Conservation (phyloP, 2,797 vertebrate species). For the Melanotaenia parkinsoni region DNA sequence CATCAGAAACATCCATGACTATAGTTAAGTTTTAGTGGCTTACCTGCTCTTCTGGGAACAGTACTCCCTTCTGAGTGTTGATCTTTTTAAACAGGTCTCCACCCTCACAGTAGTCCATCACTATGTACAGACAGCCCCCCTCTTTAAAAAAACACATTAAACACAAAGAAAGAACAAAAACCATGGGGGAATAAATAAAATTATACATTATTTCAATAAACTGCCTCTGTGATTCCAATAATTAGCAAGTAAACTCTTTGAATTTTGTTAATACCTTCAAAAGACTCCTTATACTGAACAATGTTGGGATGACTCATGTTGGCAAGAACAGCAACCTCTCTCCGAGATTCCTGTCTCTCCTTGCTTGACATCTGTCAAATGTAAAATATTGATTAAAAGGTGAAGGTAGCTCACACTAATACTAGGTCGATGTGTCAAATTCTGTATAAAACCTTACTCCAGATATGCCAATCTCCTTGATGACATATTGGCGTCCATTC, state of each 20-base stretch:
- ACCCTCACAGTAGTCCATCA: slow-evolving; percentile 99
- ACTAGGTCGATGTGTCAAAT: neutral
- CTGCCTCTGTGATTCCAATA: neutral
- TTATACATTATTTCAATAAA: neutral
- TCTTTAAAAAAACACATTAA: slow-evolving; percentile 77
- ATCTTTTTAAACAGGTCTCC: slow-evolving; percentile 98
- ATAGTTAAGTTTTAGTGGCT: slow-evolving; percentile 20
- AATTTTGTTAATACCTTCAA: slow-evolving; percentile 88
- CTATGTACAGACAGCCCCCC: slow-evolving; percentile 95
- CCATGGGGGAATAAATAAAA: neutral
- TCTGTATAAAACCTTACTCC: slow-evolving; percentile 80
- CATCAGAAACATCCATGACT: neutral
- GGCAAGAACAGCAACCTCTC: slow-evolving; percentile 95
- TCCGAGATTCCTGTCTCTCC: slow-evolving; percentile 95
- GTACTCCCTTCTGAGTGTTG: slow-evolving; percentile 93
- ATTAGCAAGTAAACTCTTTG: neutral
- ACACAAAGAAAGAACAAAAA: neutral
- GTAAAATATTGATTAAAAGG: neutral
- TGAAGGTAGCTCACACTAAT: neutral
- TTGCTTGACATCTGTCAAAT: slow-evolving; percentile 92
- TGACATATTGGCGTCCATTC: slow-evolving; percentile 93
- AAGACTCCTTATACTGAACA: slow-evolving; percentile 95
- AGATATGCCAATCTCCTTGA: slow-evolving; percentile 98
- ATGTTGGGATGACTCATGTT: slow-evolving; percentile 99
- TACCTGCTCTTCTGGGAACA: slow-evolving; percentile 95